Evolutionary conservation across 2,888 invertebrate species (phyloP), one percentile per base, ranked within the genome.

Genomic region (Yponomeuta malinellus): DNA sequence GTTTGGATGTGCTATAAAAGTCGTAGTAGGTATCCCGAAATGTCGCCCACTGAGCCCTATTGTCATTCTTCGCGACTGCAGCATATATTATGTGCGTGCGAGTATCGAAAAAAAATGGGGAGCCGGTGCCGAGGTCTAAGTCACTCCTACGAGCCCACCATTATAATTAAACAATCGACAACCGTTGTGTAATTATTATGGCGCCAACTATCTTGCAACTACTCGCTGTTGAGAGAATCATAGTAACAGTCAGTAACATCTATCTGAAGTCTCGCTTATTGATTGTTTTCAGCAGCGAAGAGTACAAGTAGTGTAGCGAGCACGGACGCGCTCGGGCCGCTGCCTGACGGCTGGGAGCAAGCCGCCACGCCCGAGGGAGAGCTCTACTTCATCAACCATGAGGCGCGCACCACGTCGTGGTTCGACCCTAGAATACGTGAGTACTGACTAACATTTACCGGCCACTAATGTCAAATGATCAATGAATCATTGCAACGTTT

Each of bases 391-490:
- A 94, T 98, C 92, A 98, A 98, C 93, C 98, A 98, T 92, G 95
- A 96, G 87, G 96, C 97, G 77, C 95, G 97, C 90, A 98, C 97
- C 82, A 98, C 98, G 76, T 98, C 98, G 82, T 99, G 98, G 98
- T 98, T 98, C 93, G 98, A 99, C 93, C 98, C 98, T 81, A 95
- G 98, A 95, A 96, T 98, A 94, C 98, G 98, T 97, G 95, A 96
- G 97, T 96, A 82, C 29, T 23, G 15, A 66, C 75, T 73, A 73
- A 75, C 75, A 73, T 65, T n/a, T 63, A 63, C 63, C 15, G 15
- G 63, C 43, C 43, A 43, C 43, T 43, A 43, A 43, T 43, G 0
- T 43, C 8, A 8, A 43, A 43, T 43, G 43, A 9, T 8, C 43
- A 43, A 43, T 43, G 43, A 43, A 43, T 43, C 8, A 43, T 43